Percentiles rank a stretch among this genome's conserved stretches.
phyloP scores from a whole-genome alignment of 2,113 vertebrate genomes.

The Sminthopsis crassicaudata region DNA sequence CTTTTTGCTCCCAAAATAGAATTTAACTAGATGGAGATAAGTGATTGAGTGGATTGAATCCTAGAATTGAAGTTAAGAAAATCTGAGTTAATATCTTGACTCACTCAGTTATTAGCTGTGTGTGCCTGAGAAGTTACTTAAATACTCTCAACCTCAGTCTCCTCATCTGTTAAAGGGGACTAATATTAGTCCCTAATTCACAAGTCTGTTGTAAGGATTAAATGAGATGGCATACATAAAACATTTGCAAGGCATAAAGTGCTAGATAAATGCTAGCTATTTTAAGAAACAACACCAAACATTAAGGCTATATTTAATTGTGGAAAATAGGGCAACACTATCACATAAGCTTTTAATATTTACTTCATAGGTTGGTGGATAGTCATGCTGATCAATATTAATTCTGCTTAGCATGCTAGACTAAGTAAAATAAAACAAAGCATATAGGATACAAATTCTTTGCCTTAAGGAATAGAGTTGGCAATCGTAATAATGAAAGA shows the following conservation, averaged over 20 bases:
- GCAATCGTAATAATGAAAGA: too few species aligned
- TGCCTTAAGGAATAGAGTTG: too few species aligned
- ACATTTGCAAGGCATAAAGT: not conserved
- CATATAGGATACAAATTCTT: too few species aligned
- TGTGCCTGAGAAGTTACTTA: not conserved
- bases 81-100: not conserved
- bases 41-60: not conserved
- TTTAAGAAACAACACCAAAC: not conserved
- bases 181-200: not conserved
- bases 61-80: not conserved
- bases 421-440: too few species aligned
- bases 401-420: not conserved
- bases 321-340: not conserved
- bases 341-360: not conserved
- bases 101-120: not conserved
- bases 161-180: not conserved
- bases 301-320: not conserved
- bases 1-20: not conserved
- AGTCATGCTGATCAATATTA: not conserved
- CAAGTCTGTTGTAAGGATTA: not conserved
- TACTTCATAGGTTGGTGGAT: not conserved
- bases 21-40: not conserved
- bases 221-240: not conserved
- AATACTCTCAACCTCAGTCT: not conserved
- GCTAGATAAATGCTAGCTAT: not conserved